A percentile compares a stretch with the other conserved stretches of the same genome.
Evolutionary conservation across 2,797 vertebrate genomes (phyloP).

Genomic region (Clarias pachynema): DNA sequence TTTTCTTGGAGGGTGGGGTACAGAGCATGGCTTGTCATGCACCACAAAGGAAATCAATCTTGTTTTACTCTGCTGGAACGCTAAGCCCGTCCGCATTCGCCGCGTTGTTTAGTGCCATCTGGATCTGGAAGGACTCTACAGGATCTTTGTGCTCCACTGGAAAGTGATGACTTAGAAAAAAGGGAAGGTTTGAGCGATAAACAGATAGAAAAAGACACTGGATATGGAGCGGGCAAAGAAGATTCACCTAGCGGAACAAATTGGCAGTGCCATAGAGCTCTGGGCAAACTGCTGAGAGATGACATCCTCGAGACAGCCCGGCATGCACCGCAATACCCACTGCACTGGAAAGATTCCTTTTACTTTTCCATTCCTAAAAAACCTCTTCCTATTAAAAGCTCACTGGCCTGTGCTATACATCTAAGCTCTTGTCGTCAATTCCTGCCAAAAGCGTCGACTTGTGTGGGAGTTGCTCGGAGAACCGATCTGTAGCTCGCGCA

Average conservation of each 20-base stretch:
- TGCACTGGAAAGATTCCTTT: neutral
- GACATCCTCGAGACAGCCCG: slow-evolving; percentile 11
- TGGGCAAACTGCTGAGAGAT: slow-evolving; percentile 67
- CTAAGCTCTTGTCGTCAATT: slow-evolving; percentile 47
- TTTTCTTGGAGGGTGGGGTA: slow-evolving; percentile 69
- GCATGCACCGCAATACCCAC: neutral
- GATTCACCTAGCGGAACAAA: slow-evolving; percentile 74
- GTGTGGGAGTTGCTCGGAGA: slow-evolving; percentile 49
- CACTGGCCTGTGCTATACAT: slow-evolving; percentile 1
- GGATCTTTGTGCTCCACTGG: slow-evolving; percentile 59
- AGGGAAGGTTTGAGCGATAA: slow-evolving; percentile 11
- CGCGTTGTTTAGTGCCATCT: slow-evolving; percentile 71
- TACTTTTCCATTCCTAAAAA: slow-evolving; percentile 1
- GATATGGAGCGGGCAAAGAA: slow-evolving; percentile 31
- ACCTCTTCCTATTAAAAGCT: slow-evolving; percentile 7
- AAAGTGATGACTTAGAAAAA: slow-evolving; percentile 29
- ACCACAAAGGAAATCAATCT: slow-evolving; percentile 80
- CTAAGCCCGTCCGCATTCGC: slow-evolving; percentile 49
- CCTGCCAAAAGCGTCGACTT: slow-evolving; percentile 41
- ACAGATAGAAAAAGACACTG: slow-evolving; percentile 11
- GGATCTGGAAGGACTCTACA: slow-evolving; percentile 76
- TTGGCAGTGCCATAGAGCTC: slow-evolving; percentile 65
- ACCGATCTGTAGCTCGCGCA: slow-evolving; percentile 38
- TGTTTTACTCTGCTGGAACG: slow-evolving; percentile 64
- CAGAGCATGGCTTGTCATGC: slow-evolving; percentile 73